Evolutionary conservation across 2,797 vertebrate species (phyloP).

Genomic region (Rallus crepitans): DNA sequence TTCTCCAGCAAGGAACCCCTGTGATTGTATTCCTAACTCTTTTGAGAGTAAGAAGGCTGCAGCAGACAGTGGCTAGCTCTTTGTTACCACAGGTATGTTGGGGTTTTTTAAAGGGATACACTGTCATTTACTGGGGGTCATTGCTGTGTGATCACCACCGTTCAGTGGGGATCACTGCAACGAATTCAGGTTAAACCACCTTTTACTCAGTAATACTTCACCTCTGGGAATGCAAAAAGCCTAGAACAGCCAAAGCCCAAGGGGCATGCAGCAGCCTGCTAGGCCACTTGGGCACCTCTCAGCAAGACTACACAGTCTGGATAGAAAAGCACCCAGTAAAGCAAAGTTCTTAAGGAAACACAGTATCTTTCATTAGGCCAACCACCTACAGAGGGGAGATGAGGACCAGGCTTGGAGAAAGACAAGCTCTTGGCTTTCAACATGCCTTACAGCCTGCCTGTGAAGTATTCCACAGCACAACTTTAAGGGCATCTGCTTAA

Average conservation of each 20-base stretch:
- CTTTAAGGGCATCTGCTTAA: neutral
- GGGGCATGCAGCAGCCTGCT: neutral
- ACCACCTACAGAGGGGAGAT: fast-evolving
- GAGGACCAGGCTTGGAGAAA: neutral
- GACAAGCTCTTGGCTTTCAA: neutral
- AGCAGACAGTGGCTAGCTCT: neutral
- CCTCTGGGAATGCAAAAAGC: neutral
- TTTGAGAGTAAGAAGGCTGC: neutral
- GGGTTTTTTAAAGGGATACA: neutral
- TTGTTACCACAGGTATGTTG: neutral
- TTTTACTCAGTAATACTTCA: neutral
- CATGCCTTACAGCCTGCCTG: no score
- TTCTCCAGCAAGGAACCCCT: neutral
- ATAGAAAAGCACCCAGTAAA: neutral
- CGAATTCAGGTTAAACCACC: neutral
- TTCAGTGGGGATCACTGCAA: no score
- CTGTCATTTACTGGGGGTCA: neutral
- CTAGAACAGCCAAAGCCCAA: neutral
- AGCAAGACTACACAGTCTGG: fast-evolving
- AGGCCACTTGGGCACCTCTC: neutral
- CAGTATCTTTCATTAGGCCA: neutral
- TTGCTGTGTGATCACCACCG: no score
- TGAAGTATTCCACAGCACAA: neutral
- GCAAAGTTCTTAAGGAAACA: neutral
- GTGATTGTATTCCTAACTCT: neutral